Base-by-base conservation (phyloP, 2,888 invertebrate genomes). In the Habroteleia sp. region DNA sequence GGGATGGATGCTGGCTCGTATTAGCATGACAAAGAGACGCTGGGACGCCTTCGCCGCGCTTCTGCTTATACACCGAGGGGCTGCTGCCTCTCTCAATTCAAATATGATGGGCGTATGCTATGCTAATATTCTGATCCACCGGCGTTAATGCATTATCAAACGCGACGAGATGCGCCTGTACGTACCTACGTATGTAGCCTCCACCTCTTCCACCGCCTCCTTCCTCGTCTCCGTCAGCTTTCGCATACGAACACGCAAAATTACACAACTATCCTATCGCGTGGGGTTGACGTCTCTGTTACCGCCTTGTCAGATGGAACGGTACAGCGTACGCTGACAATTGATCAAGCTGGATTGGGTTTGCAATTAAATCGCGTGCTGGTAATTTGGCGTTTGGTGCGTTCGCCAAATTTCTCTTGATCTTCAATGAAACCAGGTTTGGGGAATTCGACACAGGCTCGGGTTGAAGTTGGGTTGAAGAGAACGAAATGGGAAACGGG, bases 21-120 rank as follows among this genome's bases (percentile, higher is more conserved):
- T 88, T 88, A 88, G 84, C 88, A 88, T 88, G 87, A 88, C 88
- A 88, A 88, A 88, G 88, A 85, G 86, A 84, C 86, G 83, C 81
- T 83, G 85, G 86, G 86, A 86, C 86, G 86, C 86, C 86, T 85
- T 87, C 85, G 82, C 82, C 82, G 83, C 83, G 83, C 84, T 84
- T 84, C 85, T 83, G 85, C 84, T 84, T 83, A 80, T 81, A 83
- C 81, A 78, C 77, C 78, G 83, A 81, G 79, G 79, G 78, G 82
- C 79, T 79, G 80, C 78, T 79, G 78, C 78, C 73, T 77, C 74
- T 71, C 74, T 74, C 87, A 85, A 88, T 88, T 88, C 87, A 87
- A 87, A 88, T 84, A 87, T 85, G 87, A 86, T 87, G 87, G 87
- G 87, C 87, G 88, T 88, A 87, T 82, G 87, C 85, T 88, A 87